phyloP scores from a whole-genome alignment of 2,113 vertebrate genomes.

The Xyrauchen texanus region DNA sequence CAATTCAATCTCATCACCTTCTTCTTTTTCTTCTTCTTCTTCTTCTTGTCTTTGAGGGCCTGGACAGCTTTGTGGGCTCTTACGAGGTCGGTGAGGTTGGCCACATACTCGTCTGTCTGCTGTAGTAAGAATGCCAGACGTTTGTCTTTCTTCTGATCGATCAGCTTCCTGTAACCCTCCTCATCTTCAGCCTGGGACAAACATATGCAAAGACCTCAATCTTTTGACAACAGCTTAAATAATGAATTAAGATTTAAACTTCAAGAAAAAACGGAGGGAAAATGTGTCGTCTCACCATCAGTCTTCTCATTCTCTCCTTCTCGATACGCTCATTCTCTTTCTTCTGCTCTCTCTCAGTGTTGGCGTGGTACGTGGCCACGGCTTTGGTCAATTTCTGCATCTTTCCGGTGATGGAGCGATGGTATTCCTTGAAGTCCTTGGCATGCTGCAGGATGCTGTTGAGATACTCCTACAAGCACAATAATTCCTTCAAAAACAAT shows the following conservation, averaged over 20 bases:
- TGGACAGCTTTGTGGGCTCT: slow-evolving; percentile 93
- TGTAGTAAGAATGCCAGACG: slow-evolving; percentile 95
- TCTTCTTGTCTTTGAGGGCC: slow-evolving; percentile 95
- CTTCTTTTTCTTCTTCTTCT: slow-evolving; percentile 98
- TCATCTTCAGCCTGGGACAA: slow-evolving; percentile 87
- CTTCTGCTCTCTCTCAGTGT: slow-evolving; percentile 97
- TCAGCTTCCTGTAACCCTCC: slow-evolving; percentile 95
- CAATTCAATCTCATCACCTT: background rate
- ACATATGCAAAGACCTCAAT: background rate
- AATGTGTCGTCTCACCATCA: slow-evolving; percentile 82
- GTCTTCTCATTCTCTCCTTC: slow-evolving; percentile 93
- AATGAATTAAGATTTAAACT: background rate
- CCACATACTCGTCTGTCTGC: slow-evolving; percentile 97
- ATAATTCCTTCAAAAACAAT: background rate
- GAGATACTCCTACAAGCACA: slow-evolving; percentile 88
- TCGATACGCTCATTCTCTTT: slow-evolving; percentile 97
- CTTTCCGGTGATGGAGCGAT: slow-evolving; percentile 91
- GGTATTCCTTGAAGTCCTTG: slow-evolving; percentile 98
- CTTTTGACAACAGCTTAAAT: no score
- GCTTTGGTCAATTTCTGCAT: slow-evolving; percentile 96
- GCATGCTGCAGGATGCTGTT: slow-evolving; percentile 98
- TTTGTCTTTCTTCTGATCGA: slow-evolving; percentile 98
- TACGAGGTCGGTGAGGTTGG: slow-evolving; percentile 95
- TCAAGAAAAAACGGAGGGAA: background rate
- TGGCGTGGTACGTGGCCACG: slow-evolving; percentile 93